Conservation (phyloP, 2,113 vertebrate species). For the Erythrocebus patas region DNA sequence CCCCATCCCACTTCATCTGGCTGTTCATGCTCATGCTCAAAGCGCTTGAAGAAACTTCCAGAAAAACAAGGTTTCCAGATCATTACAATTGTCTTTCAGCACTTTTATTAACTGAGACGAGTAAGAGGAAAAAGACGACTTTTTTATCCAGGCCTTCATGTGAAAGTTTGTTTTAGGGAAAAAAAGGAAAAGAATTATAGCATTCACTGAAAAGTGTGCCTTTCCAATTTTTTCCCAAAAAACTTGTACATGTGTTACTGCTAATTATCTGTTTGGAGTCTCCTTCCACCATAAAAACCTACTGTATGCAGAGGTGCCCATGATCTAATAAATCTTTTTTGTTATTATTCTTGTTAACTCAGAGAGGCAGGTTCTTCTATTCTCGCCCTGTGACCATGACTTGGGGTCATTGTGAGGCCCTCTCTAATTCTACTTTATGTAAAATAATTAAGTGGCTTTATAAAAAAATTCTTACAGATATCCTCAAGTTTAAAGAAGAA, state of each 20-base stretch:
- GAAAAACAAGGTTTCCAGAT: background rate
- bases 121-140: background rate
- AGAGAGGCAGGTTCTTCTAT: background rate
- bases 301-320: background rate
- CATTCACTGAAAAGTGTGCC: background rate
- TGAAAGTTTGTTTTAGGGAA: background rate
- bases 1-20: background rate
- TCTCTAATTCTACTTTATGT: background rate
- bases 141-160: background rate
- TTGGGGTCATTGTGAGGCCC: background rate
- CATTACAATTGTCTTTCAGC: background rate
- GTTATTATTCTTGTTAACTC: background rate
- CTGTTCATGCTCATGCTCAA: no score
- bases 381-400: no score
- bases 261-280: background rate
- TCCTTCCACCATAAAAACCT: background rate
- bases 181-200: background rate
- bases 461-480: background rate
- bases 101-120: background rate
- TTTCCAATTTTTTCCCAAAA: background rate
- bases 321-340: background rate
- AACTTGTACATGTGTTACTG: background rate
- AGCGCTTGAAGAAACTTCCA: background rate
- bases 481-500: constrained; percentile 9
- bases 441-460: background rate